A percentile compares a stretch with the other conserved stretches of the same genome.
phyloP scores from a whole-genome alignment of 2,888 invertebrate genomes.

The Tanaodytes sp. region DNA sequence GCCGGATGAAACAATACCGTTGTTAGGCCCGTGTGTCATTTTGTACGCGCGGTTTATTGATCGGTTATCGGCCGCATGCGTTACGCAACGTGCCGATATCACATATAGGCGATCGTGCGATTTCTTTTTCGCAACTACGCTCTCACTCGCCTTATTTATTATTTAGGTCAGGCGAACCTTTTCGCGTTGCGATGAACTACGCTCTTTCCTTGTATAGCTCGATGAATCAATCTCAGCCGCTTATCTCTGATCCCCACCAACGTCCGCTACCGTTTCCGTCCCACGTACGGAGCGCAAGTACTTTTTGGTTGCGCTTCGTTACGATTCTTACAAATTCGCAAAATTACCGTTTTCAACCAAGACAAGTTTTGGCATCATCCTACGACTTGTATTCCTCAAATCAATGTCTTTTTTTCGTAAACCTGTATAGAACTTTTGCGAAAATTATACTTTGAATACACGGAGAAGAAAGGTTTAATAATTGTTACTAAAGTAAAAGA shows the following conservation, averaged over 20 bases:
- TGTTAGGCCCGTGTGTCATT: no score
- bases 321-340: no score
- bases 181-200: constrained; percentile 45
- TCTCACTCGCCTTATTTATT: constrained; percentile 50
- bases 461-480: no score
- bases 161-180: constrained; percentile 51
- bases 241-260: constrained; percentile 43
- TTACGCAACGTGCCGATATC: constrained; percentile 41
- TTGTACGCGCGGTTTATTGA: background rate
- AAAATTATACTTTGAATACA: no score
- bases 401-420: no score
- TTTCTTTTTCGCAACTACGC: constrained; percentile 42
- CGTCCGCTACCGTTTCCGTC: constrained; percentile 42
- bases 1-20: no score
- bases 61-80: constrained; percentile 14
- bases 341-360: no score
- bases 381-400: no score
- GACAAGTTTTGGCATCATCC: no score
- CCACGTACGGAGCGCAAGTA: constrained; percentile 20
- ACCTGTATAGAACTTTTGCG: no score
- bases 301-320: no score
- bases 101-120: constrained; percentile 41
- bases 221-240: constrained; percentile 49
- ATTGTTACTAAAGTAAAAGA: no score
- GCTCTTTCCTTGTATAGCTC: constrained; percentile 53